Conservation (phyloP, 2,888 invertebrate species). For the Cryptocheilus praepositus region DNA sequence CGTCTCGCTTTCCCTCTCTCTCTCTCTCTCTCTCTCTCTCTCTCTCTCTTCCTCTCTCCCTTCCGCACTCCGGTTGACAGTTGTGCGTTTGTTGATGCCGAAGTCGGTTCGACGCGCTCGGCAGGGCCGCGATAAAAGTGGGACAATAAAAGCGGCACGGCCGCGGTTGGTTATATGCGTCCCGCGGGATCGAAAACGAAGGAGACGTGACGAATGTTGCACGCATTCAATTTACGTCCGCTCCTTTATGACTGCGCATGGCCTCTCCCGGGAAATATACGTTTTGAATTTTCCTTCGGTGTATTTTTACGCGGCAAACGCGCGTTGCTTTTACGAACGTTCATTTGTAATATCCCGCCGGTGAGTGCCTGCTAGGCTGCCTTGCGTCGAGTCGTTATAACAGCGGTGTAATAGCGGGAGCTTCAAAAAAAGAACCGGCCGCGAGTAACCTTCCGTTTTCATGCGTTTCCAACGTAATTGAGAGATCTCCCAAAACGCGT, state of each 20-base stretch:
- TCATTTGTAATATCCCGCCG: conserved; percentile 18
- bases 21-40: background rate
- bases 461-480: no score
- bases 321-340: conserved; percentile 19
- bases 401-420: no score
- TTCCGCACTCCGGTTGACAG: background rate
- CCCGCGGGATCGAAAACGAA: conserved; percentile 31
- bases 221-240: conserved; percentile 39
- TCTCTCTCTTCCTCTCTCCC: background rate
- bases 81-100: background rate
- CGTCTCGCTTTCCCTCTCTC: background rate
- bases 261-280: conserved; percentile 44
- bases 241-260: conserved; percentile 28
- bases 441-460: no score
- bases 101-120: no score
- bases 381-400: no score
- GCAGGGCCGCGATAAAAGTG: conserved; percentile 6
- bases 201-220: conserved; percentile 36
- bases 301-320: conserved; percentile 18
- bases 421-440: no score
- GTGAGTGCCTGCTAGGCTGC: conserved; percentile 5
- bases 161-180: conserved; percentile 16
- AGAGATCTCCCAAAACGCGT: no score
- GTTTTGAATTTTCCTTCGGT: conserved; percentile 44
- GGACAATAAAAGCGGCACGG: conserved; percentile 28